phyloP scores from a whole-genome alignment of 2,888 invertebrate genomes.

The Chirona hameri region DNA sequence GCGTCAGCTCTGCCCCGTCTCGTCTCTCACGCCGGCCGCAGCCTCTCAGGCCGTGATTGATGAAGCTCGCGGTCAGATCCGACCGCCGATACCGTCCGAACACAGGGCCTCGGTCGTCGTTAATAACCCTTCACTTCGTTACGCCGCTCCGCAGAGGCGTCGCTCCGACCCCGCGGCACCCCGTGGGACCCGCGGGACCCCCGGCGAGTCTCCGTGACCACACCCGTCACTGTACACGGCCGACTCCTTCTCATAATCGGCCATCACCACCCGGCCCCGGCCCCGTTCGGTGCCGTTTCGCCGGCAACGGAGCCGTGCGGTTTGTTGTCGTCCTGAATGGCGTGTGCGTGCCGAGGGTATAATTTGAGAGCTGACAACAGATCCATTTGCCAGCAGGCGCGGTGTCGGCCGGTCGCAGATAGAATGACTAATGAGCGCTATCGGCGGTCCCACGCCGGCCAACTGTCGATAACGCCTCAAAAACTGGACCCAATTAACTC shows the following conservation, averaged over 20 bases:
- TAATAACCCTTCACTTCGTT: constrained; percentile 11
- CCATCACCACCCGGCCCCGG: too few relatives aligned
- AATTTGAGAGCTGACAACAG: background rate
- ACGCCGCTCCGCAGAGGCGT: background rate
- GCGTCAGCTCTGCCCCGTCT: too few relatives aligned
- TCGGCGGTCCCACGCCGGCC: background rate
- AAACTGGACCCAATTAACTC: constrained; percentile 6
- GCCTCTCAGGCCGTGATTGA: background rate
- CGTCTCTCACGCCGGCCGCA: background rate
- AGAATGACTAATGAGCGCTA: background rate
- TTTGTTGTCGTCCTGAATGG: background rate
- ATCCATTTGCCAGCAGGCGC: background rate
- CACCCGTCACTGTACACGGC: too few relatives aligned
- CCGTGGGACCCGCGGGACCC: too few relatives aligned
- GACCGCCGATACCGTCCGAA: background rate
- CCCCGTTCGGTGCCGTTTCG: too few relatives aligned
- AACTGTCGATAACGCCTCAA: background rate
- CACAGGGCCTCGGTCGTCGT: background rate
- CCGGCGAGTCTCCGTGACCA: too few relatives aligned
- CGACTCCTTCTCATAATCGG: too few relatives aligned
- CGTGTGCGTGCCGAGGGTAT: background rate
- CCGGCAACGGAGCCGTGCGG: background rate
- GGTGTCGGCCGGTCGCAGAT: background rate
- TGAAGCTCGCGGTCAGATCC: background rate
- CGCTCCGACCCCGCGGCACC: too few relatives aligned